Base-by-base conservation (phyloP, 2,797 vertebrate genomes). In the Nyctalus aviator region DNA sequence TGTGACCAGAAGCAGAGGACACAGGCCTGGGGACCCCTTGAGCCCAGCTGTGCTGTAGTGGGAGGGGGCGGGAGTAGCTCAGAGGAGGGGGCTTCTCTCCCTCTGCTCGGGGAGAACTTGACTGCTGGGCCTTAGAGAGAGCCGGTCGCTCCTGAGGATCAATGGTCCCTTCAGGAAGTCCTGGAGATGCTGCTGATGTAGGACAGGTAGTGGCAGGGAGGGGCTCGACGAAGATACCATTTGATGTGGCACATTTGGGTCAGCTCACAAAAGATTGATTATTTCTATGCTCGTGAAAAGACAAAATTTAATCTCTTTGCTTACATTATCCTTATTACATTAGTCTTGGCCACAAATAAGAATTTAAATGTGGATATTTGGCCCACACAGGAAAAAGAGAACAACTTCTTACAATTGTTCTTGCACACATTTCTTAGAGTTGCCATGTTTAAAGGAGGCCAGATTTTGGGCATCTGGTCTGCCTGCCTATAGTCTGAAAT, bases 321-420 rank as follows among this genome's bases (percentile, higher is more conserved):
- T 35, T 17, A 41, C 37, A 41, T 41, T 17, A 8, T 15, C 27
- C 30, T 79, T 62, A 6, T 25, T 8, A 8, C 64, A 10, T 68
- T 4, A 13, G 72, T 21, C 57, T 62, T 25, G 30, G 53, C 76
- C 59, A 32, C 84, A 81, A 75, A 79, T 82, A 44, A 77, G 46
- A 57, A 50, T 17, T 27, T 66, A 20, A 82, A 41, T 3, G n/a
- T 77, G 41, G 8, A 3, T 12, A 30, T 21, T 1, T 37, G 32
- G 62, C 15, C 32, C 27, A 1, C 37, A 4, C 1, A 9, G 3
- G 0, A 37, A 25, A 62, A 50, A 55, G 48, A 68, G 37, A 68
- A 9, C 5, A 5, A 35, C 2, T 1, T 27, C 27, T 3, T 1
- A 2, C 15, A 4, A 41, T 13, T 12, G 0, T 35, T 48, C 25